These are phyloP conservation scores for Actinernus sp. DNA, from an alignment of 92 coral and sea anemone species.

Conservation along the genomic window DNA sequence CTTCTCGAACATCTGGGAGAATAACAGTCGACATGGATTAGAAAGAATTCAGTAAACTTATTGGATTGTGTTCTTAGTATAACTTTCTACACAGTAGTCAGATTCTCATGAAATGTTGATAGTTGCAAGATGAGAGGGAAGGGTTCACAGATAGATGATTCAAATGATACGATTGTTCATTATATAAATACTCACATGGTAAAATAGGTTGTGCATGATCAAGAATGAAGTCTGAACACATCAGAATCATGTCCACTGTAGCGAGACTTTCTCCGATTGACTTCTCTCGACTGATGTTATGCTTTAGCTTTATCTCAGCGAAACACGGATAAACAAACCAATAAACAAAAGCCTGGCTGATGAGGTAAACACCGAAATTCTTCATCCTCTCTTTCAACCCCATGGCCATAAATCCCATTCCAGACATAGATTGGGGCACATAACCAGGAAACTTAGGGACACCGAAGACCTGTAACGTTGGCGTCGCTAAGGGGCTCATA, in stretches of 20 bases:
- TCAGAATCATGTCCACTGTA: conserved; percentile 21
- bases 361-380: conserved; percentile 17
- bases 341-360: too few relatives aligned
- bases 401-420: conserved; percentile 9
- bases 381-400: conserved; percentile 10
- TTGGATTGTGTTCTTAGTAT: too few relatives aligned
- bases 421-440: conserved; percentile 33
- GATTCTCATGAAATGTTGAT: too few relatives aligned
- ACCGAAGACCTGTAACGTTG: conserved; percentile 18
- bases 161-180: too few relatives aligned
- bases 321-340: conserved; percentile 14
- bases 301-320: conserved; percentile 25
- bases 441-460: conserved; percentile 1
- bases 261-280: conserved; percentile 14
- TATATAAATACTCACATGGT: conserved; percentile 25
- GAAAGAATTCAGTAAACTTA: too few relatives aligned
- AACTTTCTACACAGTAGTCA: too few relatives aligned
- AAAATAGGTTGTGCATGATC: conserved; percentile 44
- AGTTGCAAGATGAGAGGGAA: too few relatives aligned
- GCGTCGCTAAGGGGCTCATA: conserved; percentile 15
- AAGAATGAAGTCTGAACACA: conserved; percentile 31
- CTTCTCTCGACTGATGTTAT: conserved; percentile 19
- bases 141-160: too few relatives aligned
- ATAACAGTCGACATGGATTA: too few relatives aligned
- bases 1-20: conserved; percentile 21